A percentile compares a stretch with the other conserved stretches of the same genome.
Evolutionary conservation across 2,797 vertebrate genomes (phyloP).

Genomic region (Sandelia bainsii): DNA sequence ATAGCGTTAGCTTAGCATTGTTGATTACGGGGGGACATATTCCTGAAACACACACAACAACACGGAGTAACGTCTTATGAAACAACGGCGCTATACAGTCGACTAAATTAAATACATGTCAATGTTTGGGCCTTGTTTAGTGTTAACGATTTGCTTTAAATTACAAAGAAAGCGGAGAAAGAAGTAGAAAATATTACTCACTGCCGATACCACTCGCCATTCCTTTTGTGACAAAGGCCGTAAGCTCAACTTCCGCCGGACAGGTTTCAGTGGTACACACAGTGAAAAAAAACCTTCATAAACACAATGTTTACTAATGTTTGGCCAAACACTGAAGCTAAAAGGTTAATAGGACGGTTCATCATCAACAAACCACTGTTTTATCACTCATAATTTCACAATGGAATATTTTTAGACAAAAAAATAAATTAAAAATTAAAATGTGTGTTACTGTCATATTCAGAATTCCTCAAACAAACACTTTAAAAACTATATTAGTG

Average conservation of each 20-base stretch:
- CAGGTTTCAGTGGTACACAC: slow-evolving; percentile 59
- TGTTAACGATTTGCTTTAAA: rapidly evolving
- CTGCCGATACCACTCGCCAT: slow-evolving; percentile 94
- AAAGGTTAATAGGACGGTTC: background rate
- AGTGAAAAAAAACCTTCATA: too few species aligned
- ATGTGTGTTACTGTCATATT: too few species aligned
- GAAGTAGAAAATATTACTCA: slow-evolving; percentile 80
- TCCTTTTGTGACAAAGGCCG: slow-evolving; percentile 69
- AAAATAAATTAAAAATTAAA: too few species aligned
- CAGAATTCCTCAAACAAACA: too few species aligned
- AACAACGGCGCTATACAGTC: rapidly evolving
- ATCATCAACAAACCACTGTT: too few species aligned
- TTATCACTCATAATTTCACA: too few species aligned
- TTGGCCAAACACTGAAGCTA: background rate
- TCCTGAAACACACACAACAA: slow-evolving; percentile 60
- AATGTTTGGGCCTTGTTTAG: rapidly evolving
- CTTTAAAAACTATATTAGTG: too few species aligned
- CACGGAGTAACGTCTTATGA: slow-evolving; percentile 11
- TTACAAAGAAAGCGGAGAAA: background rate
- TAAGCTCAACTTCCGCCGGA: slow-evolving; percentile 72
- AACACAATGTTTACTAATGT: too few species aligned
- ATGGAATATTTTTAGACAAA: too few species aligned
- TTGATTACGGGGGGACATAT: slow-evolving; percentile 69
- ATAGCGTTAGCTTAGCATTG: slow-evolving; percentile 61
- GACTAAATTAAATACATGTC: rapidly evolving